Evolutionary conservation across 1,140 invertebrate species (phyloP).

Genomic region (Drosophila tsacasi): DNA sequence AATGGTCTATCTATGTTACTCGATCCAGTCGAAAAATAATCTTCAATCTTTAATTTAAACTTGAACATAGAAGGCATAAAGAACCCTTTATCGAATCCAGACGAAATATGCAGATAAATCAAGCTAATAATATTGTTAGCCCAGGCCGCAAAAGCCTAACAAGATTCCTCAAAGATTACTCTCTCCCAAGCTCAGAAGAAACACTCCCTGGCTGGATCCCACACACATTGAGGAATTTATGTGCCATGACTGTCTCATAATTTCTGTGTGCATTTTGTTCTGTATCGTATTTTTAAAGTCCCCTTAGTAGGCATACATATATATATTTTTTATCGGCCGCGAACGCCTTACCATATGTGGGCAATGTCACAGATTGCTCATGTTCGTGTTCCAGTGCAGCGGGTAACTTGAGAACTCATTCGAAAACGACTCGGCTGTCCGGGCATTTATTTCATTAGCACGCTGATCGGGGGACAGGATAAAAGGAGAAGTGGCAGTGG

Average conservation of each 20-base stretch:
- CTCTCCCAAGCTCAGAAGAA: constrained; percentile 23
- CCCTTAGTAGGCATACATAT: constrained; percentile 24
- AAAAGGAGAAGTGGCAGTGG: constrained; percentile 18
- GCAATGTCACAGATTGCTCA: constrained; percentile 75
- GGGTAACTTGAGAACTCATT: constrained; percentile 71
- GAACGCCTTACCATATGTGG: constrained; percentile 54
- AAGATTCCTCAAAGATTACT: constrained; percentile 25
- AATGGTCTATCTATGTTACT: neutral
- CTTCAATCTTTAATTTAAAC: neutral
- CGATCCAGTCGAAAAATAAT: neutral
- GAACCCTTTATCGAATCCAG: neutral
- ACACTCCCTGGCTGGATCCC: constrained; percentile 56
- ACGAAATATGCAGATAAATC: constrained; percentile 14
- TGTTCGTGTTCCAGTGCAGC: constrained; percentile 49
- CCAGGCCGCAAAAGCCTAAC: constrained; percentile 12
- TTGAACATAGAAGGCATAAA: neutral
- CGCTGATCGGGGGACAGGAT: constrained; percentile 62
- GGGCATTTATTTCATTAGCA: constrained; percentile 83
- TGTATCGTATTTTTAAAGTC: constrained; percentile 43
- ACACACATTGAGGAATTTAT: constrained; percentile 81
- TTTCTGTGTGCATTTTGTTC: constrained; percentile 58
- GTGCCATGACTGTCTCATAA: constrained; percentile 65
- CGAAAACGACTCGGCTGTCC: constrained; percentile 52
- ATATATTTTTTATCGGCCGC: constrained; percentile 41
- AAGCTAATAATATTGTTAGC: constrained; percentile 38